phyloP scores from a whole-genome alignment of 2,797 vertebrate species.

The Urosaurus nigricauda region DNA sequence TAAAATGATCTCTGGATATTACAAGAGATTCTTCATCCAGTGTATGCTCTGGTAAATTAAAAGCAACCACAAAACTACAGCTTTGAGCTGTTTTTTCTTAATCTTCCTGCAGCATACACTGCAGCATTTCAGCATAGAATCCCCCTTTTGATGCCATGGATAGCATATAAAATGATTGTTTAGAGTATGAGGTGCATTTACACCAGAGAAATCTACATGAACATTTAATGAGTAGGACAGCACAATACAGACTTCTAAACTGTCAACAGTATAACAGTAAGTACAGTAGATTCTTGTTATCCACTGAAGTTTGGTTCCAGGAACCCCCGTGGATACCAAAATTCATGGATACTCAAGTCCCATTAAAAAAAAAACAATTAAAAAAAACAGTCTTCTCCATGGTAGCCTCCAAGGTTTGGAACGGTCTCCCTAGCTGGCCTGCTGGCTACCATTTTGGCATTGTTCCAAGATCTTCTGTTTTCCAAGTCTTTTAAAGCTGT shows the following conservation, averaged over 20 bases:
- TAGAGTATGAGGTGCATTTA: constrained; percentile 38
- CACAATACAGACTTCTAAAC: neutral
- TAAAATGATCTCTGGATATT: constrained; percentile 75
- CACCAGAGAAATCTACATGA: neutral
- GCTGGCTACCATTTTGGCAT: too few relatives aligned
- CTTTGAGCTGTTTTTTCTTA: constrained; percentile 69
- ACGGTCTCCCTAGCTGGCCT: too few relatives aligned
- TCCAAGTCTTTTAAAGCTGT: too few relatives aligned
- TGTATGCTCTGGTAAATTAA: constrained; percentile 64
- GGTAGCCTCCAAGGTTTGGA: too few relatives aligned
- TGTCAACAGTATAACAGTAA: neutral
- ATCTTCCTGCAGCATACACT: constrained; percentile 64
- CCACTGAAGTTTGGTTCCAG: too few relatives aligned
- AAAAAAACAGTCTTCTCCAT: too few relatives aligned
- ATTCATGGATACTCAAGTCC: too few relatives aligned
- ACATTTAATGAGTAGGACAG: neutral
- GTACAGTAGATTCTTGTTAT: too few relatives aligned
- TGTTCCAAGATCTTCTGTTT: too few relatives aligned
- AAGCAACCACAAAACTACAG: constrained; percentile 52
- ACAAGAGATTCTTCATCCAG: constrained; percentile 67
- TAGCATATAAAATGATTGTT: constrained; percentile 60
- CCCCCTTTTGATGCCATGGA: constrained; percentile 64
- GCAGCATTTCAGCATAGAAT: constrained; percentile 63
- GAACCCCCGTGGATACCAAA: too few relatives aligned
- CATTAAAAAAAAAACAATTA: too few relatives aligned